Percentiles rank a stretch among this genome's conserved stretches.
phyloP scores from a whole-genome alignment of 2,888 invertebrate species.

The Chorisops tibialis region DNA sequence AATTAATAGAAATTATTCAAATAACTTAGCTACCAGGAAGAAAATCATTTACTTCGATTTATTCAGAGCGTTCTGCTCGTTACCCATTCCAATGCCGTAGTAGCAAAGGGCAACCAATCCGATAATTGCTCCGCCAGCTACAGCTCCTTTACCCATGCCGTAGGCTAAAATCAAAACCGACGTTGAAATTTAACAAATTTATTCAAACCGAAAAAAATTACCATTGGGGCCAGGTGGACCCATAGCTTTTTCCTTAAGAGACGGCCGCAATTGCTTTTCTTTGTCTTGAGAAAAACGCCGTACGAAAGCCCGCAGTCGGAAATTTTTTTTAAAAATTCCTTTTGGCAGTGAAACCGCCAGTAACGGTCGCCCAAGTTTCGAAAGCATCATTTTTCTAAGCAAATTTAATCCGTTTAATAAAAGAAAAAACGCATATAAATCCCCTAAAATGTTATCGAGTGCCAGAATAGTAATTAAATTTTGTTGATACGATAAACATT shows the following conservation, averaged over 20 bases:
- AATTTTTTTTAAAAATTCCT: not conserved
- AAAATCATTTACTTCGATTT: conserved; percentile 69
- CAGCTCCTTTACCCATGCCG: conserved; percentile 78
- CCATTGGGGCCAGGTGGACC: conserved; percentile 76
- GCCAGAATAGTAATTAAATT: too few relatives aligned
- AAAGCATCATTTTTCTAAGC: too few relatives aligned
- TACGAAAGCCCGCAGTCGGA: not conserved
- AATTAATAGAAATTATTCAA: conserved; percentile 27
- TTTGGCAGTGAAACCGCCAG: too few relatives aligned
- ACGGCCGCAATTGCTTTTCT: conserved; percentile 36
- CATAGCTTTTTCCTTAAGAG: conserved; percentile 69
- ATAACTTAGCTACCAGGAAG: conserved; percentile 3
- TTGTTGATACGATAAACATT: too few relatives aligned
- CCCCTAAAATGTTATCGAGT: too few relatives aligned
- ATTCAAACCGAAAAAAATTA: conserved; percentile 43
- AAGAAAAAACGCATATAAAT: too few relatives aligned
- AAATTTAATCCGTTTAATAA: too few relatives aligned
- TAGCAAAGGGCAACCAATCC: conserved; percentile 91
- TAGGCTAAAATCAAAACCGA: conserved; percentile 65
- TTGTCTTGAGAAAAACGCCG: not conserved
- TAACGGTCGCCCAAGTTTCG: too few relatives aligned
- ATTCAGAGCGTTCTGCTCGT: conserved; percentile 77
- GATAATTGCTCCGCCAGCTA: conserved; percentile 86
- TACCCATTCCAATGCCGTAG: conserved; percentile 86
- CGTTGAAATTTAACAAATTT: not conserved